phyloP scores from a whole-genome alignment of 1,140 invertebrate genomes.

The Riptortus pedestris region DNA sequence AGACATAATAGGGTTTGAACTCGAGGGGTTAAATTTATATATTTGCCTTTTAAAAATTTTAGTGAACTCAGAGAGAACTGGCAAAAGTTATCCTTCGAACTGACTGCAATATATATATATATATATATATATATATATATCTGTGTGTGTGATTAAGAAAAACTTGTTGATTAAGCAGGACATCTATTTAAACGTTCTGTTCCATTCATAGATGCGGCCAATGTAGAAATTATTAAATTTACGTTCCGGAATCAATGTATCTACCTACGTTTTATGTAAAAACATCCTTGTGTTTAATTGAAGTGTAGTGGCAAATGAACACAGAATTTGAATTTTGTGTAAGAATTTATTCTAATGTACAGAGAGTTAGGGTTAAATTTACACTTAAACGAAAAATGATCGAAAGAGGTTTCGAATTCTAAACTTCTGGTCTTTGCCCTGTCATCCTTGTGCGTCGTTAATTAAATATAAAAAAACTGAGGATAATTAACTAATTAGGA shows the following conservation, averaged over 20 bases:
- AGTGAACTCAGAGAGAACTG: constrained; percentile 18
- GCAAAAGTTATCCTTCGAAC: constrained; percentile 16
- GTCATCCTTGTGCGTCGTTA: too few relatives aligned
- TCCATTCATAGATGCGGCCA: constrained; percentile 19
- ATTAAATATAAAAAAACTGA: too few relatives aligned
- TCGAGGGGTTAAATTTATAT: too few relatives aligned
- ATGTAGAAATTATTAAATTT: constrained; percentile 17
- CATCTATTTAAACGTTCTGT: constrained; percentile 8
- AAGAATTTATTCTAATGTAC: constrained; percentile 28
- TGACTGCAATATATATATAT: constrained; percentile 6
- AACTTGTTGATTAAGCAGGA: constrained; percentile 5
- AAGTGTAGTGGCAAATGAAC: neutral
- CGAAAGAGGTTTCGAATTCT: too few relatives aligned
- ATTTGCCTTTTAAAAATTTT: constrained; percentile 87
- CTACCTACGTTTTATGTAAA: constrained; percentile 10
- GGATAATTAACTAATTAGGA: too few relatives aligned
- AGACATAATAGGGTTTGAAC: too few relatives aligned
- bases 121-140: constrained; percentile 16
- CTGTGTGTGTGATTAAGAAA: too few relatives aligned
- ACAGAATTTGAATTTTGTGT: constrained; percentile 7
- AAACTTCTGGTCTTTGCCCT: too few relatives aligned
- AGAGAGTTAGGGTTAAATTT: too few relatives aligned
- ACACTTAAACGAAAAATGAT: too few relatives aligned
- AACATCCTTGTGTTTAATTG: constrained; percentile 13
- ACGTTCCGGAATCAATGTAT: neutral